Percentiles rank a stretch among this genome's conserved stretches.
These are phyloP conservation scores for Ostrea edulis DNA, from an alignment of 1,140 invertebrate genomes.

Conservation along the genomic window DNA sequence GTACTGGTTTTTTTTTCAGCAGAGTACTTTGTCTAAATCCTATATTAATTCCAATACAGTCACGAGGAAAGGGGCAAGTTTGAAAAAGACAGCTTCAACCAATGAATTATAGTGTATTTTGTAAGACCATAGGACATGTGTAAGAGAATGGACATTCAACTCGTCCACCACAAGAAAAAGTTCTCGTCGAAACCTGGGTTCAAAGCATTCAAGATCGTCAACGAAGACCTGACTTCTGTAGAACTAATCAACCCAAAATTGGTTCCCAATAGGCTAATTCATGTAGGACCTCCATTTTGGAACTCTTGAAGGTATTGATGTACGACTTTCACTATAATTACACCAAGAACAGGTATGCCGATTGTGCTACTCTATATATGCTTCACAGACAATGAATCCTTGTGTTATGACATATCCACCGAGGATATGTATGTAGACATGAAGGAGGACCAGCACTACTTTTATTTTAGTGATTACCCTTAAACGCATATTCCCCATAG, in stretches of 20 bases:
- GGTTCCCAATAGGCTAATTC: not conserved
- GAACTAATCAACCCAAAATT: slow-evolving; percentile 27
- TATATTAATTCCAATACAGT: slow-evolving; percentile 63
- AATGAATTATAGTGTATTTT: slow-evolving; percentile 77
- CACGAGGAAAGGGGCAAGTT: slow-evolving; percentile 73
- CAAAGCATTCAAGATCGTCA: slow-evolving; percentile 72
- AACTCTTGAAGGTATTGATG: slow-evolving; percentile 53
- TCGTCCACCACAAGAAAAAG: slow-evolving; percentile 56
- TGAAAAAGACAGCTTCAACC: slow-evolving; percentile 72
- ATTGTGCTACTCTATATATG: slow-evolving; percentile 67
- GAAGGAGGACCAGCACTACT: slow-evolving; percentile 41
- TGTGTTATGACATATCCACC: slow-evolving; percentile 41
- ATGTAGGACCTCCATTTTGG: slow-evolving; percentile 41
- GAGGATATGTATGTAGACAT: no score
- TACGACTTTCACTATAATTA: slow-evolving; percentile 74
- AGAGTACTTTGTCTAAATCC: slow-evolving; percentile 48
- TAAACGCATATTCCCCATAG: slow-evolving; percentile 40
- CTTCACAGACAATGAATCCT: slow-evolving; percentile 76
- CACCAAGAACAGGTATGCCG: slow-evolving; percentile 68
- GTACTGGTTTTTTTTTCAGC: slow-evolving; percentile 45
- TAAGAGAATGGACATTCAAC: slow-evolving; percentile 30
- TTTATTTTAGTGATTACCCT: slow-evolving; percentile 57
- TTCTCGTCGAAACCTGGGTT: slow-evolving; percentile 75
- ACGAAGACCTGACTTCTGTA: slow-evolving; percentile 64
- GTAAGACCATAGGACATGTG: slow-evolving; percentile 38